Conservation (phyloP, 2,797 vertebrate species). For the Eidolon dupreanum region DNA sequence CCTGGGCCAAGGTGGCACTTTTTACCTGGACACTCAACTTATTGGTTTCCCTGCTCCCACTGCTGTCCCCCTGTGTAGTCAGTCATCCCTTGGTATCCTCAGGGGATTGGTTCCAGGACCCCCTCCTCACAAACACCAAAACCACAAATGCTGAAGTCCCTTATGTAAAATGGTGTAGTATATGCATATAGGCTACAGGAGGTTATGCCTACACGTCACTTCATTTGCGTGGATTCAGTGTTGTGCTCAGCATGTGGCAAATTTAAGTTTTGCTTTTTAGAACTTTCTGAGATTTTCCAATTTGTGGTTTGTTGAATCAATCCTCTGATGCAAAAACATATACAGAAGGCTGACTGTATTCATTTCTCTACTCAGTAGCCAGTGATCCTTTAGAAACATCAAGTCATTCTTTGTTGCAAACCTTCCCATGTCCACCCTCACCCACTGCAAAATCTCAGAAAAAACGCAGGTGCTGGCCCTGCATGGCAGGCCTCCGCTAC, state of each 20-base stretch:
- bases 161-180: background rate
- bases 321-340: background rate
- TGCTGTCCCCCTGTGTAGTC: background rate
- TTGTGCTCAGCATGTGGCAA: background rate
- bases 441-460: background rate
- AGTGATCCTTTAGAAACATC: background rate
- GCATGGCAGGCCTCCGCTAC: background rate
- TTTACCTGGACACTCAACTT: background rate
- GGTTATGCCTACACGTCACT: background rate
- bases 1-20: background rate
- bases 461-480: background rate
- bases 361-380: background rate
- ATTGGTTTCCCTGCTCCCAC: background rate
- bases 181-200: background rate
- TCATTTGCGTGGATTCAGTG: background rate
- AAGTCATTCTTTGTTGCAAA: background rate
- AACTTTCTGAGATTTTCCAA: background rate
- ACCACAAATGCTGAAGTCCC: background rate
- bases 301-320: background rate
- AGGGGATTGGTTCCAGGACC: background rate
- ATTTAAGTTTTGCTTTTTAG: background rate
- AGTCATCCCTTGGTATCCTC: background rate
- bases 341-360: background rate
- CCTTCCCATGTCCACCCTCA: background rate
- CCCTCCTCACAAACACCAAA: background rate